phyloP scores from a whole-genome alignment of 2,797 vertebrate species.

The Spea hammondii region DNA sequence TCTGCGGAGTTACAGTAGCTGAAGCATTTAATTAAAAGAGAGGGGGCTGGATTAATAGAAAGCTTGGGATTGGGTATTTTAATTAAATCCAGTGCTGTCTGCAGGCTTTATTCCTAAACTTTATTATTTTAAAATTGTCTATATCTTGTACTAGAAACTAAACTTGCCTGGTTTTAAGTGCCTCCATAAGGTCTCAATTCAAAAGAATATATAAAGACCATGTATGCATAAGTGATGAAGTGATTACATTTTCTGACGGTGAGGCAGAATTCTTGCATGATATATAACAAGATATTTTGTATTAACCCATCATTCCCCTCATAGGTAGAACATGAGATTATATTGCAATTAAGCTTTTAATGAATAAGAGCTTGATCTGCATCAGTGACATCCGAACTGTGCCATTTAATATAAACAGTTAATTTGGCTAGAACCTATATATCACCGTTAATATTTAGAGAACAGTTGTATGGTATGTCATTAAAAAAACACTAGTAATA shows the following conservation, averaged over 20 bases:
- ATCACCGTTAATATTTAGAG: no score
- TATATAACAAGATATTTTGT: neutral
- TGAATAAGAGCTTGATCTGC: no score
- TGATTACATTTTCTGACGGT: neutral
- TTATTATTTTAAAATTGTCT: constrained; percentile 36
- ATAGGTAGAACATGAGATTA: no score
- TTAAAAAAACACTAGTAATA: no score
- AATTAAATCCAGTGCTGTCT: constrained; percentile 50
- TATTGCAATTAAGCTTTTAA: no score
- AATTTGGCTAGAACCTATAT: no score
- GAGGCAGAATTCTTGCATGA: neutral
- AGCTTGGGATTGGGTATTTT: constrained; percentile 49
- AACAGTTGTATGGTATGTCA: no score
- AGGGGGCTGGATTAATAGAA: constrained; percentile 50
- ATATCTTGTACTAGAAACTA: constrained; percentile 17
- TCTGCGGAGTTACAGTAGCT: constrained; percentile 51
- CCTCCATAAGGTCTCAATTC: constrained; percentile 10
- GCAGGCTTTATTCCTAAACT: constrained; percentile 43
- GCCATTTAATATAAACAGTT: no score
- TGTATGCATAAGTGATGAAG: neutral
- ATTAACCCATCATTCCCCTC: neutral
- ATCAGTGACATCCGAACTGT: no score
- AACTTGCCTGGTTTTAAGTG: constrained; percentile 26
- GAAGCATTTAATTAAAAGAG: constrained; percentile 54
- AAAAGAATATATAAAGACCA: constrained; percentile 17